Conservation (phyloP, 2,113 vertebrate genomes). For the Cyphomyrus discorhynchus region DNA sequence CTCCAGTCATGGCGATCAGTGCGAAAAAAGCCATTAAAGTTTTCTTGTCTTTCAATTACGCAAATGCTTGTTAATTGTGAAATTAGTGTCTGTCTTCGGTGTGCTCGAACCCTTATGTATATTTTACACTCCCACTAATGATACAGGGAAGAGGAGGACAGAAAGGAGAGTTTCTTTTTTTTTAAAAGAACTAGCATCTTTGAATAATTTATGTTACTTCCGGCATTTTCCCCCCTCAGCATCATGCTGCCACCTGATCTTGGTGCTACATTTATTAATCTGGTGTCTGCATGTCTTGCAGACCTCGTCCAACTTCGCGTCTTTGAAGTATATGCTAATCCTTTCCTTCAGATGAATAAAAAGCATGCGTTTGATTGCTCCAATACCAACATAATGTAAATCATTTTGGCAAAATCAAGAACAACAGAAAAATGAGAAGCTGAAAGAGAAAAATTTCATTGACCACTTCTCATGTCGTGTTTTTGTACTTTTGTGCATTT, state of each 20-base stretch:
- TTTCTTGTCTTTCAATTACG: slow-evolving; percentile 5
- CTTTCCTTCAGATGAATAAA: neutral
- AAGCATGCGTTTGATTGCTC: neutral
- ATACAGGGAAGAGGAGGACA: slow-evolving; percentile 2
- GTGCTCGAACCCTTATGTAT: slow-evolving; percentile 1
- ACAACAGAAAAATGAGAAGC: neutral
- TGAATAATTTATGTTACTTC: slow-evolving; percentile 26
- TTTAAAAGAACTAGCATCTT: neutral
- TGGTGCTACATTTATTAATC: slow-evolving; percentile 16
- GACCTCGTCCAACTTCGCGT: neutral
- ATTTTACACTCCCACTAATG: slow-evolving; percentile 11
- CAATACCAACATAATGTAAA: slow-evolving; percentile 2
- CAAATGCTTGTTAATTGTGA: slow-evolving; percentile 19
- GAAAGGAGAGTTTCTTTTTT: neutral
- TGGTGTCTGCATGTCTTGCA: slow-evolving; percentile 12
- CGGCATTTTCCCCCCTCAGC: slow-evolving; percentile 8
- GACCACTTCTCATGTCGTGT: neutral
- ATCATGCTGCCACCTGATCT: slow-evolving; percentile 9
- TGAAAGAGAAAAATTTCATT: neutral
- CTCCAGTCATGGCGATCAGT: neutral
- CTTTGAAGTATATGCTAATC: neutral
- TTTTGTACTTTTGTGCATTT: neutral
- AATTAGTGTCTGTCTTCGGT: slow-evolving; percentile 6
- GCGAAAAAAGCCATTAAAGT: neutral
- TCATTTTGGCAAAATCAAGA: neutral